phyloP scores from a whole-genome alignment of 1,140 invertebrate genomes.

The Brachionus koreanus region DNA sequence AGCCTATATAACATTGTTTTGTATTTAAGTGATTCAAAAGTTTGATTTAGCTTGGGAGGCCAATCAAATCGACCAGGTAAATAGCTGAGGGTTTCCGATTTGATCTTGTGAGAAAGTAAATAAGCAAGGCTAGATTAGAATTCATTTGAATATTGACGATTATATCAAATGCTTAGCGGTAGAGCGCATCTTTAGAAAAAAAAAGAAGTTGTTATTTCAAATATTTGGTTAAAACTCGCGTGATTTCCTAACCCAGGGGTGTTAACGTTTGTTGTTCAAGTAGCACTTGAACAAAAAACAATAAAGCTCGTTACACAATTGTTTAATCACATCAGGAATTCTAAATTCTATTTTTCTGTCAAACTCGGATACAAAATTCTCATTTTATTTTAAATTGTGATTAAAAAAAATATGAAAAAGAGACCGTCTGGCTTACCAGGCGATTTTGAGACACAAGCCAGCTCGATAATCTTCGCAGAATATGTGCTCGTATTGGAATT shows the following conservation, averaged over 20 bases:
- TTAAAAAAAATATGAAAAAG: neutral
- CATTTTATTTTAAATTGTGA: neutral
- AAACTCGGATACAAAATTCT: neutral
- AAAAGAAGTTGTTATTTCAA: neutral
- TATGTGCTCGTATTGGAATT: neutral
- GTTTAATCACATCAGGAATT: conserved; percentile 7
- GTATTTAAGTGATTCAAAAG: neutral
- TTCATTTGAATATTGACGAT: neutral
- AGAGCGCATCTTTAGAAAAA: neutral
- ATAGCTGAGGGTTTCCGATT: neutral
- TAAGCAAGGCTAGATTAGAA: neutral
- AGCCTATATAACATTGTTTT: neutral
- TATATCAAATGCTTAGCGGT: neutral
- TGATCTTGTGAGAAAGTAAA: conserved; percentile 7
- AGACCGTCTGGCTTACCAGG: neutral
- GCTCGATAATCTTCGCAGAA: neutral
- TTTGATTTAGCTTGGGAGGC: neutral
- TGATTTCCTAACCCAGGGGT: neutral
- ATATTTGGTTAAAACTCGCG: conserved; percentile 6
- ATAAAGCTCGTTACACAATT: neutral
- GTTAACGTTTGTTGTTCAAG: conserved; percentile 13
- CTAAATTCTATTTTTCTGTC: neutral
- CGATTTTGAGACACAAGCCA: neutral
- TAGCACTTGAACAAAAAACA: neutral
- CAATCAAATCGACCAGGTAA: neutral